Conservation (phyloP, 2,113 vertebrate species). For the Loxodonta africana region DNA sequence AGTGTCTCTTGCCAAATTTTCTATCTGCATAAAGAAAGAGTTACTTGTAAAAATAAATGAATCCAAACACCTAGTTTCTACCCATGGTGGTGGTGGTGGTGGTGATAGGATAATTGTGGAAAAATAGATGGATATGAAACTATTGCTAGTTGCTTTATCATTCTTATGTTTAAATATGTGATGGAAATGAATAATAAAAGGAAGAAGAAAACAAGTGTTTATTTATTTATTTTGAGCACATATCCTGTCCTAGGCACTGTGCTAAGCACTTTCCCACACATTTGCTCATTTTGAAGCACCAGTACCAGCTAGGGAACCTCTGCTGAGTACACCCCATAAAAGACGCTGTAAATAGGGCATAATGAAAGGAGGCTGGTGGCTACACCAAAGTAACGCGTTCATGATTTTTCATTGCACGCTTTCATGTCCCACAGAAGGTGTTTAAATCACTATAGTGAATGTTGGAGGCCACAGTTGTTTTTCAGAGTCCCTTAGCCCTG, state of each 20-base stretch:
- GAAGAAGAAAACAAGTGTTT: not conserved
- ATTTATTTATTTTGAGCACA: not conserved
- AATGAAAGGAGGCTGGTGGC: not conserved
- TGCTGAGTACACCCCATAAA: not conserved
- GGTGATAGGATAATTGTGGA: not conserved
- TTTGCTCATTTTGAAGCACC: not conserved
- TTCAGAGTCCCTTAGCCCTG: not conserved
- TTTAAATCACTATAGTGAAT: not conserved
- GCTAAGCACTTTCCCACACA: not conserved
- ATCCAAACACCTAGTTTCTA: not conserved
- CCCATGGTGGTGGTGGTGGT: accelerated
- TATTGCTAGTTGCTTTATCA: not conserved
- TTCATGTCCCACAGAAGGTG: not conserved
- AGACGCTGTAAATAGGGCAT: not conserved
- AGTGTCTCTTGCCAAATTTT: not conserved
- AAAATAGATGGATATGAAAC: not conserved
- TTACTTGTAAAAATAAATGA: not conserved
- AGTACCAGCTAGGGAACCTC: not conserved
- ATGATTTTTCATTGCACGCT: not conserved
- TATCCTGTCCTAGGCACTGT: not conserved
- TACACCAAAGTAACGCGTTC: accelerated
- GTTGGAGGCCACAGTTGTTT: too few relatives aligned
- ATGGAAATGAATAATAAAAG: not conserved
- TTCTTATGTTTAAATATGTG: accelerated
- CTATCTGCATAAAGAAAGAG: not conserved